Evolutionary conservation across 2,113 vertebrate genomes (phyloP), one percentile per base, ranked within the genome.

Genomic region (Paratilapia polleni): DNA sequence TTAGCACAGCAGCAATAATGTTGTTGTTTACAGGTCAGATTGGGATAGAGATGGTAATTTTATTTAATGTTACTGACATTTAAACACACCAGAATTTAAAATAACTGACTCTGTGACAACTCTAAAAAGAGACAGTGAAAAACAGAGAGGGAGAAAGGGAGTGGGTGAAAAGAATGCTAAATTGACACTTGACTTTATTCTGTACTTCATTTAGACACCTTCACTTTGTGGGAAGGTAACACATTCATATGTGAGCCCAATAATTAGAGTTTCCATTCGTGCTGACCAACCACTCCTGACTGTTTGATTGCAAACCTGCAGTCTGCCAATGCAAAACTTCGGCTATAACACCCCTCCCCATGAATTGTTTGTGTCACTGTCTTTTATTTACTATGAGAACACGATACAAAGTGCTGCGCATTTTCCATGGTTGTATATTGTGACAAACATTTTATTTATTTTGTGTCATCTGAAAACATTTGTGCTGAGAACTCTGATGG

Each of bases 51-150:
- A 85, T 70, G 28, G 3, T 47, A 54, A 63, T 58, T 80, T 58
- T 38, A 73, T 80, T 60, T 80, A 57, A 74, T 77, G 7, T 28
- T 62, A 61, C 54, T 84, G 78, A 81, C 76, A 73, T 90, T 82
- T 63, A 70, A 77, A 79, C 24, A 56, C 64, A 60, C 57, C 17
- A 28, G 11, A 9, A 41, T 85, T 75, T 64, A 78, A 78, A 28
- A 49, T 68, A 78, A 76, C 38, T 8, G 15, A 75, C 47, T 63
- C 14, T 47, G 54, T 34, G 9, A 62, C 13, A 41, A 49, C 63
- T 77, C 58, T 54, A 26, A 74, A 68, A 81, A 86, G 28, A 81
- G 36, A 78, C 19, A 9, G 13, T 56, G 26, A 59, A 31, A 10
- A 56, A 73, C 19, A 75, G 49, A 52, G 61, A 57, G 26, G 60